These are phyloP conservation scores for Imbricaverruca yamaguchii DNA, from an alignment of 2,888 invertebrate species.

Conservation along the genomic window DNA sequence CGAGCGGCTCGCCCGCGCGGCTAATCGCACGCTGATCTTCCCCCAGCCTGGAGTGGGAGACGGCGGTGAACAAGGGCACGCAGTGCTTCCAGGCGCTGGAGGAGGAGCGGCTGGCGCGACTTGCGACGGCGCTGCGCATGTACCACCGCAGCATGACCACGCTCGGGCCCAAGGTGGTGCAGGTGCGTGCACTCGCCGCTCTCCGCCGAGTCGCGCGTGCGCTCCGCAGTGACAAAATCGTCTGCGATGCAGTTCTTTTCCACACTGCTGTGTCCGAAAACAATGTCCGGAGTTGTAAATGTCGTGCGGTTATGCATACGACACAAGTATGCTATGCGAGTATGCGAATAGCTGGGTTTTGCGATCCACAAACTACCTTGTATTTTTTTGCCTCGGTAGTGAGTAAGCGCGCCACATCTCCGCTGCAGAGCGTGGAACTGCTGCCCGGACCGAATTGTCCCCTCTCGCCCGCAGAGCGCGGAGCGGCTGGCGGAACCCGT, in stretches of 20 bases:
- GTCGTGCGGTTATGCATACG: too few relatives aligned
- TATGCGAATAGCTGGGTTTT: too few relatives aligned
- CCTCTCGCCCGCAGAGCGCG: constrained; percentile 50
- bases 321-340: too few relatives aligned
- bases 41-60: constrained; percentile 79
- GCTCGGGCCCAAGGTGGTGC: constrained; percentile 60
- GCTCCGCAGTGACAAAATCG: background rate
- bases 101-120: constrained; percentile 74
- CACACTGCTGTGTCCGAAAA: too few relatives aligned
- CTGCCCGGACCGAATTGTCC: too few relatives aligned
- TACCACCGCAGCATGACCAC: constrained; percentile 54
- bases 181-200: constrained; percentile 36
- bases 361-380: too few relatives aligned
- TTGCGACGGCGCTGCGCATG: constrained; percentile 58
- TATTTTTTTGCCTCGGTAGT: too few relatives aligned
- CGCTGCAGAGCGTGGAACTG: too few relatives aligned
- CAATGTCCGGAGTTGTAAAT: too few relatives aligned
- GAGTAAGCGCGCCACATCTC: too few relatives aligned
- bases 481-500: constrained; percentile 62
- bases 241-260: too few relatives aligned
- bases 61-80: constrained; percentile 75
- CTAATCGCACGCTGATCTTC: constrained; percentile 53
- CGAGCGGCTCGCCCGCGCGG: too few relatives aligned
- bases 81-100: constrained; percentile 80
- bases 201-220: background rate